Conservation (phyloP, 2,888 invertebrate genomes). For the Lamellibrachia columna region DNA sequence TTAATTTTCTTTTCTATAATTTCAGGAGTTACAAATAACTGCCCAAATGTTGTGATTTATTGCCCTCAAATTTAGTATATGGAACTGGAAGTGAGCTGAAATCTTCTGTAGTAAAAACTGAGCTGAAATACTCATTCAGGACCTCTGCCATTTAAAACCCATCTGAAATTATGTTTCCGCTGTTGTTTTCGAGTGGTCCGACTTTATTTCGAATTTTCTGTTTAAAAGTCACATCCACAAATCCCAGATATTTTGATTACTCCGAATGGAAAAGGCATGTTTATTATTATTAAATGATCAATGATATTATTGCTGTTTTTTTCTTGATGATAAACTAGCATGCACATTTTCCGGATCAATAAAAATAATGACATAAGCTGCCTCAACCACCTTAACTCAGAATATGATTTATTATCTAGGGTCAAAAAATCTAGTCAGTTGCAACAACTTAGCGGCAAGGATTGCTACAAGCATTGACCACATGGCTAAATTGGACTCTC, state of each 20-base stretch:
- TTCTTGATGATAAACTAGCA: not conserved
- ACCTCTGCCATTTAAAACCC: too few relatives aligned
- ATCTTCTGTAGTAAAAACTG: too few relatives aligned
- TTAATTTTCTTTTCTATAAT: too few relatives aligned
- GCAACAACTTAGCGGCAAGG: slow-evolving; percentile 16
- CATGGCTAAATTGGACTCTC: slow-evolving; percentile 9
- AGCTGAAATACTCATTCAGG: too few relatives aligned
- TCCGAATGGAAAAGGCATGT: not conserved
- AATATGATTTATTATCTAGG: not conserved
- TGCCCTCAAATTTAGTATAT: too few relatives aligned
- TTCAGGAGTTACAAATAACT: too few relatives aligned
- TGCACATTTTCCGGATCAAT: not conserved
- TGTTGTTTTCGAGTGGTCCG: too few relatives aligned
- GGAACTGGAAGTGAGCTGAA: too few relatives aligned
- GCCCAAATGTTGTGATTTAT: too few relatives aligned
- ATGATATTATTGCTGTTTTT: not conserved
- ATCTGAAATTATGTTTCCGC: too few relatives aligned
- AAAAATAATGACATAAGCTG: not conserved
- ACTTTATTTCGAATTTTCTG: too few relatives aligned
- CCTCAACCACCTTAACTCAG: not conserved
- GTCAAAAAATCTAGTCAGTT: not conserved
- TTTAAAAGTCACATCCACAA: not conserved
- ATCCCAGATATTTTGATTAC: not conserved
- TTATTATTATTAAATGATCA: not conserved
- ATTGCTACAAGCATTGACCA: not conserved